Conservation (phyloP, 2,888 invertebrate genomes). For the Shargacucullia verbasci region DNA sequence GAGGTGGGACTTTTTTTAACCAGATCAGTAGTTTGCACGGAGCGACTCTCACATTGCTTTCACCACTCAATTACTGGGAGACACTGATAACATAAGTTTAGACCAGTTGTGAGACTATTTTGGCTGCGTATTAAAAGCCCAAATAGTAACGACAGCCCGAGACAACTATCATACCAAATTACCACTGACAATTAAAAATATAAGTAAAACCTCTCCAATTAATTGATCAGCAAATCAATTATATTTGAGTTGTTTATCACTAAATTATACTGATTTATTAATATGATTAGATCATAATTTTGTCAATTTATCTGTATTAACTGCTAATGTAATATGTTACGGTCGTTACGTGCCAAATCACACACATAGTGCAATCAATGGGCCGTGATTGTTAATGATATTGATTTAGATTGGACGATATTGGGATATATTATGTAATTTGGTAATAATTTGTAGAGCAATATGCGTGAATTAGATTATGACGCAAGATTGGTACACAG, state of each 20-base stretch:
- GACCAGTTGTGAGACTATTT: no score
- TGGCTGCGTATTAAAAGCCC: no score
- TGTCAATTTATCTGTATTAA: slow-evolving; percentile 41
- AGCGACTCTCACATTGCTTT: no score
- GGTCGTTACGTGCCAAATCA: slow-evolving; percentile 42
- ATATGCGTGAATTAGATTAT: neutral
- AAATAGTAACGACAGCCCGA: no score
- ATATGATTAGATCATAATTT: slow-evolving; percentile 37
- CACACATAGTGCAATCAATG: slow-evolving; percentile 49
- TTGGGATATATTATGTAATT: slow-evolving; percentile 13
- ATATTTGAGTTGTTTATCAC: slow-evolving; percentile 6
- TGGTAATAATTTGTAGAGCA: slow-evolving; percentile 6
- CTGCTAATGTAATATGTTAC: slow-evolving; percentile 36
- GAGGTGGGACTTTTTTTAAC: no score
- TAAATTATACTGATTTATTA: slow-evolving; percentile 31
- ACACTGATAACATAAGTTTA: no score
- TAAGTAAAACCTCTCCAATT: no score
- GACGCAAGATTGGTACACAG: neutral
- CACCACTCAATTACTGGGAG: no score
- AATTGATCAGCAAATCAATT: no score
- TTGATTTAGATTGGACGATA: slow-evolving; percentile 39
- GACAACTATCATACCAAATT: no score
- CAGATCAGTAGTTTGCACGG: no score
- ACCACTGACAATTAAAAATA: no score
- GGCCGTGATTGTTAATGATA: slow-evolving; percentile 32